These are phyloP conservation scores for Odontocerum albicorne DNA, from an alignment of 2,888 invertebrate genomes.

Conservation along the genomic window DNA sequence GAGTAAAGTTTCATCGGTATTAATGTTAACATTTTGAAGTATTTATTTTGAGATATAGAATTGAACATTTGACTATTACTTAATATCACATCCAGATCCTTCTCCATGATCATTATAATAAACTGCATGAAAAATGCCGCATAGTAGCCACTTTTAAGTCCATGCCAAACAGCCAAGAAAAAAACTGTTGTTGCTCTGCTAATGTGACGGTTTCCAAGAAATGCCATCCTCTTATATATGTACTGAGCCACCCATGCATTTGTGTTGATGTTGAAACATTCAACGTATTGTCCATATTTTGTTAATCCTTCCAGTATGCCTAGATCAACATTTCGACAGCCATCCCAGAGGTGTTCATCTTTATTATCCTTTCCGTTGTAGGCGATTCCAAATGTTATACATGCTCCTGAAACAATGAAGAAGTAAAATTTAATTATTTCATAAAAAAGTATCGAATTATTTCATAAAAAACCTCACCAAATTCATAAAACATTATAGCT, in stretches of 20 bases:
- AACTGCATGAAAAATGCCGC: conserved; percentile 92
- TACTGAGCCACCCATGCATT: conserved; percentile 95
- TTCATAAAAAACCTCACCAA: too few species aligned
- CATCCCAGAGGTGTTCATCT: conserved; percentile 78
- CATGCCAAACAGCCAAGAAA: conserved; percentile 96
- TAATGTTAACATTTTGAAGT: conserved; percentile 50
- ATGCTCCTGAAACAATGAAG: conserved; percentile 51
- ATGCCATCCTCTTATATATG: conserved; percentile 90
- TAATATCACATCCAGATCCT: conserved; percentile 66
- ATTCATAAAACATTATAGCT: too few species aligned
- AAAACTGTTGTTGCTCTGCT: conserved; percentile 82
- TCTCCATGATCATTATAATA: conserved; percentile 81
- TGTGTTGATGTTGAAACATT: conserved; percentile 94
- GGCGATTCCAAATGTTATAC: conserved; percentile 72
- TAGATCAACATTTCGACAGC: conserved; percentile 88
- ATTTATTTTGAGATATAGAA: conserved; percentile 50
- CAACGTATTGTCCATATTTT: conserved; percentile 84
- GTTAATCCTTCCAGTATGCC: conserved; percentile 78
- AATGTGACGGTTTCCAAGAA: conserved; percentile 76
- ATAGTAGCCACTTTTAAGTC: conserved; percentile 92
- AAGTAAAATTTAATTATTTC: too few species aligned
- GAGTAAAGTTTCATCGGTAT: conserved; percentile 70
- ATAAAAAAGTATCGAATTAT: too few species aligned
- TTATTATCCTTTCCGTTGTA: conserved; percentile 67
- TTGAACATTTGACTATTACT: conserved; percentile 53